Evolutionary conservation across 2,888 invertebrate species (phyloP), one percentile per base, ranked within the genome.

Genomic region (Lydus trimaculatus): DNA sequence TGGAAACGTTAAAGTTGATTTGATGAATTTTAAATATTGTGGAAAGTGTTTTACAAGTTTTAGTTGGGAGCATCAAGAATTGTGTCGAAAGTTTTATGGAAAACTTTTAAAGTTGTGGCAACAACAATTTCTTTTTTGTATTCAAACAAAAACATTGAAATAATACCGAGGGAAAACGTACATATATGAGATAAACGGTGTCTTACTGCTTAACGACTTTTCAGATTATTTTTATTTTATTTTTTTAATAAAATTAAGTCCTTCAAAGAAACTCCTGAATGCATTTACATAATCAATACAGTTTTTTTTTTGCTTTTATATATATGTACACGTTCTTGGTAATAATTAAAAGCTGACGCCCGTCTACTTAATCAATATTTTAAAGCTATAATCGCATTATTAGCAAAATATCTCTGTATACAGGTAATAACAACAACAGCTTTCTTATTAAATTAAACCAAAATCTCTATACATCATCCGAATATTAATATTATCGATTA

Each of bases 21-120:
- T 61, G 25, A 36, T 20, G 61, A 61, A 36, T 61, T 25, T 23
- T 36, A 33, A 36, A 9, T 15, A 36, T 31, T 28, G 3, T 13
- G 33, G n/a, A 60, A 60, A 60, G 33, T 60, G 5, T 60, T 36
- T 60, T 33, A 60, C 31, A 36, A 60, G 5, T 60, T 31, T 52
- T 52, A n/a, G 13, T 11, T 36, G 36, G 33, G 31, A 25, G 36
- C 61, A 39, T 61, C 61, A 23, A 39, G 17, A 61, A 39, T 23
- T 25, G 52, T 52, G 52, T 52, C 25, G 52, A 52, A 52, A 52
- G 52, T 52, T 60, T 36, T 9, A 20, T 15, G 13, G 31, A 36
- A n/a, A 36, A 60, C 31, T 31, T 60, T 31, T 17, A 31, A 61
- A 61, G 36, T 36, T 33, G 28, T 36, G 13, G 36, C 36, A 33